Percentiles rank a stretch among this genome's conserved stretches.
Conservation (phyloP, 2,888 invertebrate species). For the Formica aserva region DNA sequence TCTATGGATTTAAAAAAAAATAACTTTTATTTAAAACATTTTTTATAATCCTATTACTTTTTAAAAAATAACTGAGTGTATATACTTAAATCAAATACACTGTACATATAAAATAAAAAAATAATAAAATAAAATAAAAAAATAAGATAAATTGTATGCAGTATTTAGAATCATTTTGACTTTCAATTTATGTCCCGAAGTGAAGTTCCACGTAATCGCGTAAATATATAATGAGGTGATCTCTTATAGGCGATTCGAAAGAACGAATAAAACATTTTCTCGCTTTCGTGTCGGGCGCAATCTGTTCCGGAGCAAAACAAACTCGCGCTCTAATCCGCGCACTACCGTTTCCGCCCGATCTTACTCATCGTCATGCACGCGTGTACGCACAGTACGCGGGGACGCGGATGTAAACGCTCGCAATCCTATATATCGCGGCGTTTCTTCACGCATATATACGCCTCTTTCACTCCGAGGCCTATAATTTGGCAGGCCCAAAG, state of each 20-base stretch:
- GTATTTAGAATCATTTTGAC: not conserved
- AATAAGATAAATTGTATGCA: not conserved
- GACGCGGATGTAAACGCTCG: conserved; percentile 9
- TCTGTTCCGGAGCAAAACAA: conserved; percentile 13
- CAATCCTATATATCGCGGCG: conserved; percentile 28
- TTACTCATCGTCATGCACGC: not conserved
- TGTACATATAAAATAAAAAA: not conserved
- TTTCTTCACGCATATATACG: conserved; percentile 55
- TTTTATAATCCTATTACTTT: no score
- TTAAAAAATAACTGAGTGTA: no score
- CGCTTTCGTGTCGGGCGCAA: conserved; percentile 4
- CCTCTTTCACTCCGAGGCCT: conserved; percentile 40
- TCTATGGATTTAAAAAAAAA: no score
- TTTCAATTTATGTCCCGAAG: not conserved
- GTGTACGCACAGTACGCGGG: not conserved
- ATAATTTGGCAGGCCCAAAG: conserved; percentile 57
- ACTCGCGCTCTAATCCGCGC: conserved; percentile 12
- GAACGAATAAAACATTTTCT: conserved; percentile 1
- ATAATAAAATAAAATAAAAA: no score
- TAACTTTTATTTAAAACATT: no score
- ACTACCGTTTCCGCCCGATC: conserved; percentile 39
- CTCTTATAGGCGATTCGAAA: conserved; percentile 9
- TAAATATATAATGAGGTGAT: not conserved
- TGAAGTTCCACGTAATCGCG: not conserved
- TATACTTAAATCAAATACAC: no score